Conservation (phyloP, 2,797 vertebrate species). For the Brachymystax lenok region DNA sequence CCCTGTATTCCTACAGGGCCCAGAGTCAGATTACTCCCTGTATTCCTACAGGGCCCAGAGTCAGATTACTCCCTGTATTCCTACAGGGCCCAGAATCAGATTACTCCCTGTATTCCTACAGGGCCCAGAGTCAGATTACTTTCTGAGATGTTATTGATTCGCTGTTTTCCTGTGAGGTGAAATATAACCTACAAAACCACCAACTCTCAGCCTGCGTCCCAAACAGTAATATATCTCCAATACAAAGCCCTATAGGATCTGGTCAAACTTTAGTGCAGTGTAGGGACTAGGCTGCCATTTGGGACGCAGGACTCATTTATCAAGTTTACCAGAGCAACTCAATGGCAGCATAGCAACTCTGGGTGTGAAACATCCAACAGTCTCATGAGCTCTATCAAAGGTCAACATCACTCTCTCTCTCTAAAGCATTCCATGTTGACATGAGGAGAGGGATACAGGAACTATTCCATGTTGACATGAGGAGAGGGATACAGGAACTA, state of each 20-base stretch:
- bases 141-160: conserved; percentile 44
- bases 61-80: too few species aligned
- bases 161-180: conserved; percentile 19
- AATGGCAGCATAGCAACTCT: neutral
- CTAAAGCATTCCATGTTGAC: conserved; percentile 12
- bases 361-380: neutral
- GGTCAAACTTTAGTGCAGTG: neutral
- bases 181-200: conserved; percentile 19
- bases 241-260: neutral
- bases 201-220: neutral
- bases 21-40: too few species aligned
- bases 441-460: conserved; percentile 1
- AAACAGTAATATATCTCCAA: neutral
- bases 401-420: neutral
- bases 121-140: conserved; percentile 1
- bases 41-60: too few species aligned
- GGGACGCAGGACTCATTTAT: conserved; percentile 29
- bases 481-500: neutral
- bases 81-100: too few species aligned
- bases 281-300: conserved; percentile 12
- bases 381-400: neutral
- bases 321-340: conserved; percentile 21
- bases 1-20: too few species aligned
- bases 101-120: neutral
- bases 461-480: neutral